Percentiles rank a stretch among this genome's conserved stretches.
phyloP scores from a whole-genome alignment of 2,888 invertebrate species.

The Iselma pallidipennis region DNA sequence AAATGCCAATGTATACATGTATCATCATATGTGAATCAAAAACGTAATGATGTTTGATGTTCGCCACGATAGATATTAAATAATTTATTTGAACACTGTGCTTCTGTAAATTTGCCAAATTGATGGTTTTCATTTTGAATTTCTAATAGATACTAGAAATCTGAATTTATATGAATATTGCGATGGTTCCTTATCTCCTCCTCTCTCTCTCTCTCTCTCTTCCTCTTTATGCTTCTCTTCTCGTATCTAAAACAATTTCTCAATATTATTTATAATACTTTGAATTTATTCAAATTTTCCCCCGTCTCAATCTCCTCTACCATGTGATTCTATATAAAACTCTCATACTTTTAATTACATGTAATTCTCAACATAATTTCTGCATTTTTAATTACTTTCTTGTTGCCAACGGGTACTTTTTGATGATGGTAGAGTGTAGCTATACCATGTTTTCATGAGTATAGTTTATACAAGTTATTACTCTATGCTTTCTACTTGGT shows the following conservation, averaged over 20 bases:
- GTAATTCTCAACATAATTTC: constrained; percentile 41
- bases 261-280: background rate
- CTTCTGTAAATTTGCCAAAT: background rate
- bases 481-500: too few species aligned
- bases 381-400: constrained; percentile 43
- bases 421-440: background rate
- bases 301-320: too few species aligned
- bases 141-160: background rate
- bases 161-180: background rate
- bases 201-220: background rate
- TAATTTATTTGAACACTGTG: background rate
- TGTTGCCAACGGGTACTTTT: constrained; percentile 6
- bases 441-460: background rate
- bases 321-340: too few species aligned
- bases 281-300: too few species aligned
- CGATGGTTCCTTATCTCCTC: background rate
- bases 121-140: background rate
- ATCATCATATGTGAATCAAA: background rate
- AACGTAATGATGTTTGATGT: background rate
- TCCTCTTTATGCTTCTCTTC: background rate
- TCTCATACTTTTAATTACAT: constrained; percentile 44
- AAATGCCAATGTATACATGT: background rate
- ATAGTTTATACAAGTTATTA: background rate
- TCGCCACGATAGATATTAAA: background rate
- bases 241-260: background rate